Conservation (phyloP, 2,797 vertebrate genomes). For the Lithobates sylvaticus region DNA sequence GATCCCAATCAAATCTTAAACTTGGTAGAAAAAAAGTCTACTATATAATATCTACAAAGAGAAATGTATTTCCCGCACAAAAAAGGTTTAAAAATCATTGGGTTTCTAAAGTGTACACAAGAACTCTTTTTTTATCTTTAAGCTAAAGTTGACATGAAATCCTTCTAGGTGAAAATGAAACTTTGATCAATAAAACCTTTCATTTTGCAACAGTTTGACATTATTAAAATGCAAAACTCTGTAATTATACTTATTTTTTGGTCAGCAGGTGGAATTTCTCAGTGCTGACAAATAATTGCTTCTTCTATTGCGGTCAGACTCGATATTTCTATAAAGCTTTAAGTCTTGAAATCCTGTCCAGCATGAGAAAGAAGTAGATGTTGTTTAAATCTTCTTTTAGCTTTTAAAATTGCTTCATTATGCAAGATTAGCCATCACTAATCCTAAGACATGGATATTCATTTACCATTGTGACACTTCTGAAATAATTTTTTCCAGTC, state of each 20-base stretch:
- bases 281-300: constrained; percentile 62
- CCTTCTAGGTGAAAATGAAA: constrained; percentile 50
- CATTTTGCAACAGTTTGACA: constrained; percentile 58
- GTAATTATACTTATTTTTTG: constrained; percentile 60
- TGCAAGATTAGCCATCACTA: constrained; percentile 62
- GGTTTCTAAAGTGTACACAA: constrained; percentile 9
- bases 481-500: constrained; percentile 61
- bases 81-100: neutral
- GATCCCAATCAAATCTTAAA: neutral
- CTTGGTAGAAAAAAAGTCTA: neutral
- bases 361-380: constrained; percentile 58
- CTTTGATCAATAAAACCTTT: constrained; percentile 54
- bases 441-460: constrained; percentile 62
- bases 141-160: constrained; percentile 39
- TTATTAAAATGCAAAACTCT: constrained; percentile 54
- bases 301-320: constrained; percentile 50
- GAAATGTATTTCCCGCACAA: neutral
- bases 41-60: neutral
- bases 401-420: constrained; percentile 63
- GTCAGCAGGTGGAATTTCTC: constrained; percentile 55
- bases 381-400: constrained; percentile 62
- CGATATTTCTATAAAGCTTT: constrained; percentile 55
- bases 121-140: neutral
- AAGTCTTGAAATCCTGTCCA: constrained; percentile 51
- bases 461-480: constrained; percentile 63